Evolutionary conservation across 2,113 vertebrate species (phyloP), one percentile per base, ranked within the genome.

Genomic region (Cyprinodon variegatus): DNA sequence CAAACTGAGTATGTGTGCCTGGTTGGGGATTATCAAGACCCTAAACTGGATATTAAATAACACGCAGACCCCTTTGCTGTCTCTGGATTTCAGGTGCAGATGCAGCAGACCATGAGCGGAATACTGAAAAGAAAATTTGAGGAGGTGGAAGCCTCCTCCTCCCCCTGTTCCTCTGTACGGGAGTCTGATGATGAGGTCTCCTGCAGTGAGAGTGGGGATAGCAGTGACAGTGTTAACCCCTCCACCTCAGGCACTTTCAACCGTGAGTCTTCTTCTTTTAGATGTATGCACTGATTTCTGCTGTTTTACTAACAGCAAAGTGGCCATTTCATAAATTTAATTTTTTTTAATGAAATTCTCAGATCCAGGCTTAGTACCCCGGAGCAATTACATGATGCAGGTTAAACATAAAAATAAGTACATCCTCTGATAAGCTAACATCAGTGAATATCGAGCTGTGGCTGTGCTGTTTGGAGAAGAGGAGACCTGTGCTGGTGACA

Each of bases 61-160:
- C 78, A 77, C 81, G 65, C 79, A 83, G 74, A 85, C 85, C 73
- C 83, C 77, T 45, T 36, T 75, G 70, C 73, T 82, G 86, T 92
- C 73, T 83, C 70, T 83, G 0, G 66, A 70, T 87, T 91, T 82
- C 90, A 93, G 92, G 92, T 92, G 88, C 94, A 95, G 95, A 93
- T 93, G 87, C 94, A 69, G 91, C 94, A 84, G 93, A 92, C 93
- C 85, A 98, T 98, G 97, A 97, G 96, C 68, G 96, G 96, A 92
- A 96, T 98, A 95, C 94, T 98, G 95, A 98, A 98, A 93, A 96
- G 97, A 93, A 98, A 97, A 94, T 98, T 98, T 93, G 96, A 97
- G 92, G 98, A 99, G 96, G 97, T 99, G 85, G 98, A 99, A 83
- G 96, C 96, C 72, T 88, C 92, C 90, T 95, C 97, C 79, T 99